Percentiles rank a stretch among this genome's conserved stretches.
Evolutionary conservation across 2,113 vertebrate species (phyloP).

Genomic region (Tiliqua scincoides): DNA sequence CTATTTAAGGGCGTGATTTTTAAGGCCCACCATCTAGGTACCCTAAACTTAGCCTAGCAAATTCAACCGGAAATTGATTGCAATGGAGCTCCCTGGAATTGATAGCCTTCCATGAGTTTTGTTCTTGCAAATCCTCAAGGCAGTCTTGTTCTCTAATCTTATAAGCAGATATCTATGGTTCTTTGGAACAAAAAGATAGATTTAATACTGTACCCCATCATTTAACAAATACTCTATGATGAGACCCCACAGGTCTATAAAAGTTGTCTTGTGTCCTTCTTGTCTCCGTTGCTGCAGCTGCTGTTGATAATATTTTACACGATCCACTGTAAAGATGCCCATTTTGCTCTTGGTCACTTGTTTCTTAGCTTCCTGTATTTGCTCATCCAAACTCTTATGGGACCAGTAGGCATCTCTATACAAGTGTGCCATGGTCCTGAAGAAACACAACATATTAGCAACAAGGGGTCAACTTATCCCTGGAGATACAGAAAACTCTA

Average conservation of each 20-base stretch:
- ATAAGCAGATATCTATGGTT: not conserved
- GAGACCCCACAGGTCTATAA: slow-evolving; percentile 87
- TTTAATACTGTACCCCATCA: slow-evolving; percentile 76
- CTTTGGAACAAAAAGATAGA: slow-evolving; percentile 10
- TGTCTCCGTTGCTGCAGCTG: slow-evolving; percentile 76
- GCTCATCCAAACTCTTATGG: slow-evolving; percentile 72
- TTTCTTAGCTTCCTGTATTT: slow-evolving; percentile 75
- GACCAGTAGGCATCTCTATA: slow-evolving; percentile 87
- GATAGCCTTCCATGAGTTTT: not conserved
- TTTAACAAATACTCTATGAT: slow-evolving; percentile 80
- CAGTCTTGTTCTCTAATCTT: not conserved
- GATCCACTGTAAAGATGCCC: slow-evolving; percentile 73
- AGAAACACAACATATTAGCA: not conserved
- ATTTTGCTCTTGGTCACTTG: slow-evolving; percentile 76
- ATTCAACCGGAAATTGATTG: not conserved
- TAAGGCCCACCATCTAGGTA: not conserved
- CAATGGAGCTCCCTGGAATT: not conserved
- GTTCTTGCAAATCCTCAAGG: too few relatives aligned
- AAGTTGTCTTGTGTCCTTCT: slow-evolving; percentile 79
- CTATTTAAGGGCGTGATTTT: not conserved
- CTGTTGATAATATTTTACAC: slow-evolving; percentile 76
- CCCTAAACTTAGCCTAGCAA: not conserved
- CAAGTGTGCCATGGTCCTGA: slow-evolving; percentile 84
- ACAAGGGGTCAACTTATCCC: not conserved
- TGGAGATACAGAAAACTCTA: not conserved